phyloP scores from a whole-genome alignment of 1,140 invertebrate species.

The Odontomachus brunneus region DNA sequence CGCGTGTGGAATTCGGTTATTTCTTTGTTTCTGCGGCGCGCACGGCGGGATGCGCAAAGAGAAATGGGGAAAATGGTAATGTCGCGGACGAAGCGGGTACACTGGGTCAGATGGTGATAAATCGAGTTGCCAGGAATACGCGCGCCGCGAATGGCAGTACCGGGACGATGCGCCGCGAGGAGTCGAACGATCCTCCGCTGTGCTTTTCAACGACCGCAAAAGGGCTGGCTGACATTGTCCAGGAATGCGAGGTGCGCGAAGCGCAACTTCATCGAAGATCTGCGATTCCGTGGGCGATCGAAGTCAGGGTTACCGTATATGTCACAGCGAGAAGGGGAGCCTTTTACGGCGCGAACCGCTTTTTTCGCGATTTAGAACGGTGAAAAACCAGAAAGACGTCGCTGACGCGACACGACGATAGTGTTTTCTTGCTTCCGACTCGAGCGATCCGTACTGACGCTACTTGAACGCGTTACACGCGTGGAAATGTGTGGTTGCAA shows the following conservation, averaged over 20 bases:
- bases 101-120: slow-evolving; percentile 44
- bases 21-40: neutral
- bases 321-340: slow-evolving; percentile 12
- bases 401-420: neutral
- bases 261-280: slow-evolving; percentile 12
- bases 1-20: neutral
- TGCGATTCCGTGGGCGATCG: neutral
- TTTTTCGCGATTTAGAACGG: neutral
- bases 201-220: slow-evolving; percentile 16
- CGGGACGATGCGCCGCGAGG: slow-evolving; percentile 6
- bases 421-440: neutral
- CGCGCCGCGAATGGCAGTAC: slow-evolving; percentile 35
- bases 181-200: neutral
- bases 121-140: slow-evolving; percentile 27
- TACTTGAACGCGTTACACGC: no score
- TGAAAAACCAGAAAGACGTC: neutral
- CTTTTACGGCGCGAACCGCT: slow-evolving; percentile 13
- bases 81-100: slow-evolving; percentile 7
- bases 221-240: neutral
- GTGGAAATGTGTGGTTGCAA: no score
- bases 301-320: slow-evolving; percentile 50
- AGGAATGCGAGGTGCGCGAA: slow-evolving; percentile 11
- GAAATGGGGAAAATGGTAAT: slow-evolving; percentile 23
- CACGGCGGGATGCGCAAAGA: neutral
- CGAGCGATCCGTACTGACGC: no score